Conservation (phyloP, 2,113 vertebrate species). For the Chaetorhynchus papuensis region DNA sequence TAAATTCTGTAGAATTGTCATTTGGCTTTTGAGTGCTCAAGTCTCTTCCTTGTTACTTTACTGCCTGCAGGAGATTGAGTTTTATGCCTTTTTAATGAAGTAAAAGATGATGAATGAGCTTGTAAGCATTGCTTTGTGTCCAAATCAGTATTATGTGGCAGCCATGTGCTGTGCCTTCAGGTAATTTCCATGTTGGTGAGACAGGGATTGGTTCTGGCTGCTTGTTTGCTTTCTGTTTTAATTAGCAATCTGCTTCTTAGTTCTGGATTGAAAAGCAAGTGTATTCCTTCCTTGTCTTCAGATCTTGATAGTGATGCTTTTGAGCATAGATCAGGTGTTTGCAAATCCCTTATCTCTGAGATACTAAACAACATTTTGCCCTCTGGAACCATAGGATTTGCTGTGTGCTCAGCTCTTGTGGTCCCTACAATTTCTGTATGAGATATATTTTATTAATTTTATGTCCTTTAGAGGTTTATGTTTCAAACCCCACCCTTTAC, state of each 20-base stretch:
- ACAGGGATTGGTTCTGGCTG: background rate
- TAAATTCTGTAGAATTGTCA: background rate
- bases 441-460: background rate
- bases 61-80: background rate
- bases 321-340: background rate
- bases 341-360: background rate
- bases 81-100: background rate
- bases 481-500: background rate
- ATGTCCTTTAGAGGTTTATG: background rate
- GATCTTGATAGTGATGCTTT: background rate
- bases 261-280: background rate
- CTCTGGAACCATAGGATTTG: background rate
- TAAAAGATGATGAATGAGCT: background rate
- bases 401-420: background rate
- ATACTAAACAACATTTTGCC: background rate
- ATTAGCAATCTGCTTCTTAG: background rate
- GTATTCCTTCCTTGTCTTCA: background rate
- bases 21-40: background rate
- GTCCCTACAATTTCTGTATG: background rate
- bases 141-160: rapidly evolving
- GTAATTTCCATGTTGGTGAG: background rate
- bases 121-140: background rate
- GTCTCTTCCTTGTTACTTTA: background rate
- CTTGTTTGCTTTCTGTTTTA: background rate
- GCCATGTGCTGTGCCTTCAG: background rate